Base-by-base conservation (phyloP, 2,888 invertebrate species). In the Hemaris fuciformis region DNA sequence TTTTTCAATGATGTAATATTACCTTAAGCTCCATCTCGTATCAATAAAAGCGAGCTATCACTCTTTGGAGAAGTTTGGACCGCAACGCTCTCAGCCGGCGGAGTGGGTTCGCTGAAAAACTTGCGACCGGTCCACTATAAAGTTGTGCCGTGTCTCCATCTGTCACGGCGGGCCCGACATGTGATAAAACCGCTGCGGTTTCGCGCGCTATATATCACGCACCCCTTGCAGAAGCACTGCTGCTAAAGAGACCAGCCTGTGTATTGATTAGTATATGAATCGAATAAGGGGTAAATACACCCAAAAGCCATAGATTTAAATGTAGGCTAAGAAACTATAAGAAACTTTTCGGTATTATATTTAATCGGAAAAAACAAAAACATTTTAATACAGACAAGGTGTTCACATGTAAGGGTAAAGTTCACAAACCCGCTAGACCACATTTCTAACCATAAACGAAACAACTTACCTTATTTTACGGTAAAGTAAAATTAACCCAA, bases 121-220 rank as follows among this genome's bases (percentile, higher is more conserved):
- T 53, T 31, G 31, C 53, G 53, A n/a, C 53, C 18, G 18, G 15
- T 27, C 27, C 18, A 31, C 23, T 60, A 60, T 60, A 60, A 60
- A 60, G 48, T 60, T 31, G 18, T 62, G 62, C 57, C 57, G 63
- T 67, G 62, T 61, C 63, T 63, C 67, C 68, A 68, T 70, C 64
- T 72, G 66, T 73, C 73, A 72, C 66, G 63, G 66, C 69, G 67
- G 63, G 66, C 68, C 61, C 63, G 70, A 69, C 69, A 66, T 69
- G 69, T 69, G 71, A 71, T 71, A 74, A 73, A 70, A 68, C 70
- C 73, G 68, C 61, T 60, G 69, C 66, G 69, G 70, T 66, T 70
- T 68, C 68, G 65, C 67, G 66, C 61, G 66, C 66, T 64, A 70
- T 72, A 71, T 68, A 69, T 73, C 70, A 73, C 68, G 60, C 60